Conservation (phyloP, 2,888 invertebrate genomes). For the Tenodera sinensis region DNA sequence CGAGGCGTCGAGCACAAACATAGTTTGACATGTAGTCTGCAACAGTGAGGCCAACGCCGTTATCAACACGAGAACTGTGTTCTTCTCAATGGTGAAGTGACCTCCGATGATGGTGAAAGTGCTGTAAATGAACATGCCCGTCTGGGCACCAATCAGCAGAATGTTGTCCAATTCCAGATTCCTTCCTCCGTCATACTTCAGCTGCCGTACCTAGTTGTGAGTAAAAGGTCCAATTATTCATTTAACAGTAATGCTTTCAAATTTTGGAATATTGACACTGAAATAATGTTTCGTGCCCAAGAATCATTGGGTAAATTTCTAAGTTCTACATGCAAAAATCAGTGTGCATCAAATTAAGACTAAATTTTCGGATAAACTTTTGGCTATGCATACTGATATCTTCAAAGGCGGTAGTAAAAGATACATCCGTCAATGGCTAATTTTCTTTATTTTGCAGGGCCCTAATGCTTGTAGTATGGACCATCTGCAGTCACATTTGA, state of each 20-base stretch:
- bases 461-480: no score
- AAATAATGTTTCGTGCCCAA: no score
- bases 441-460: no score
- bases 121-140: slow-evolving; percentile 90
- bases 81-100: slow-evolving; percentile 77
- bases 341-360: no score
- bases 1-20: slow-evolving; percentile 88
- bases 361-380: no score
- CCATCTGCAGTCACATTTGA: no score
- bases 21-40: slow-evolving; percentile 85
- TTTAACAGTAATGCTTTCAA: neutral
- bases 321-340: no score
- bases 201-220: slow-evolving; percentile 58
- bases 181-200: slow-evolving; percentile 78
- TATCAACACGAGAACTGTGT: slow-evolving; percentile 75
- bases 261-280: no score
- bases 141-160: slow-evolving; percentile 86
- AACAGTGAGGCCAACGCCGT: slow-evolving; percentile 81
- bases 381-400: no score
- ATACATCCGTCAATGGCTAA: no score
- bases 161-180: slow-evolving; percentile 87
- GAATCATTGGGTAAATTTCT: no score
- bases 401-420: no score
- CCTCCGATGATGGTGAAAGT: slow-evolving; percentile 92
- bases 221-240: neutral